A percentile compares a stretch with the other conserved stretches of the same genome.
phyloP scores from a whole-genome alignment of 1,140 invertebrate genomes.

The Phocides pigmalion region DNA sequence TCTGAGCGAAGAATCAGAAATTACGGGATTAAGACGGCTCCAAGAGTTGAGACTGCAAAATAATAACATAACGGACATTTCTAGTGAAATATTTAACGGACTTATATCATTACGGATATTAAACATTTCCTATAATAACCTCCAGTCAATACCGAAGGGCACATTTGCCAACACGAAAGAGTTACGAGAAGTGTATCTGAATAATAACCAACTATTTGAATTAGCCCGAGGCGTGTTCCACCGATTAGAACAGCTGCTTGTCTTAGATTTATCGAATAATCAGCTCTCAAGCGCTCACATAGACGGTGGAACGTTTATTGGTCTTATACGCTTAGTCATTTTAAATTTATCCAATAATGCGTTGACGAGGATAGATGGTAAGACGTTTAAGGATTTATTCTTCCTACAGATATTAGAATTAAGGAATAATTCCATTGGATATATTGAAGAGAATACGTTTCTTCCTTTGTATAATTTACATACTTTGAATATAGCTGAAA shows the following conservation, averaged over 20 bases:
- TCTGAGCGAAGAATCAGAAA: slow-evolving; percentile 88
- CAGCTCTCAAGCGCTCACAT: slow-evolving; percentile 92
- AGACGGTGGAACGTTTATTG: slow-evolving; percentile 92
- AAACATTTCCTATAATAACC: slow-evolving; percentile 92
- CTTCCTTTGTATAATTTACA: slow-evolving; percentile 94
- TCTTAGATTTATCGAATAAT: slow-evolving; percentile 96
- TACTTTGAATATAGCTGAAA: slow-evolving; percentile 93
- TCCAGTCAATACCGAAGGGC: slow-evolving; percentile 90
- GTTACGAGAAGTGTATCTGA: slow-evolving; percentile 91
- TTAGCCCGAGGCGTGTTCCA: slow-evolving; percentile 92
- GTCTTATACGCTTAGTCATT: slow-evolving; percentile 92
- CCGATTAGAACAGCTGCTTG: slow-evolving; percentile 91
- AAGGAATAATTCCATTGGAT: slow-evolving; percentile 93
- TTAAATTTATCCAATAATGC: slow-evolving; percentile 94
- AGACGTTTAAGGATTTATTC: slow-evolving; percentile 94
- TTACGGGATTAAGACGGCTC: slow-evolving; percentile 88
- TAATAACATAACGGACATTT: slow-evolving; percentile 92
- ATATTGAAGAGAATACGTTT: slow-evolving; percentile 94
- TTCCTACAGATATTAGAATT: slow-evolving; percentile 95
- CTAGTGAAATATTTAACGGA: slow-evolving; percentile 90
- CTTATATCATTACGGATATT: slow-evolving; percentile 90
- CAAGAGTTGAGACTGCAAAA: slow-evolving; percentile 91
- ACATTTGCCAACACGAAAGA: slow-evolving; percentile 91
- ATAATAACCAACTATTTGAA: slow-evolving; percentile 91
- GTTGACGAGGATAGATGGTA: slow-evolving; percentile 91